Percentiles rank a stretch among this genome's conserved stretches.
These are phyloP conservation scores for Caenorhabditis brenneri DNA, from an alignment of 1,140 invertebrate genomes.

Conservation along the genomic window DNA sequence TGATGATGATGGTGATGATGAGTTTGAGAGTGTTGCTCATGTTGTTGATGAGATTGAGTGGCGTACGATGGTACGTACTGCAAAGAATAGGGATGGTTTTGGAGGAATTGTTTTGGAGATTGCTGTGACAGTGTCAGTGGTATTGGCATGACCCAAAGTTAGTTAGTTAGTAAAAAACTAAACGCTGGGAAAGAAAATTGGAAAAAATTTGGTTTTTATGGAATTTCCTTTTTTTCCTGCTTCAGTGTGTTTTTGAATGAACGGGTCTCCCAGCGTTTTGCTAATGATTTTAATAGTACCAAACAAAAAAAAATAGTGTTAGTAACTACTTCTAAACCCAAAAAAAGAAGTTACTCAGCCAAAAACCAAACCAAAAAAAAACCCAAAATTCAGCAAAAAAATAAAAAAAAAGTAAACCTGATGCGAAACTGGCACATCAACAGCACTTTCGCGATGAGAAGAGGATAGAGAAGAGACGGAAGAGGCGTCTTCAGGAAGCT, in stretches of 20 bases:
- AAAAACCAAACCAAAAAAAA: background rate
- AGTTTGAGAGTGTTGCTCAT: slow-evolving; percentile 31
- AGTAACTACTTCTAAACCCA: no score
- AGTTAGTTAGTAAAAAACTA: no score
- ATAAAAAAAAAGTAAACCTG: background rate
- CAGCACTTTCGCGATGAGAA: slow-evolving; percentile 23
- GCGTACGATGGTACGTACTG: slow-evolving; percentile 37
- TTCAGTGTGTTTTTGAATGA: no score
- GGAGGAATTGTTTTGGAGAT: background rate
- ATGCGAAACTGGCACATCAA: slow-evolving; percentile 19
- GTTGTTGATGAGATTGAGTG: slow-evolving; percentile 17
- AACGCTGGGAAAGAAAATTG: no score
- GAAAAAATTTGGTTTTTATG: no score
- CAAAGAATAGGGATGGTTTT: background rate
- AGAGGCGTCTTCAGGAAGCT: background rate
- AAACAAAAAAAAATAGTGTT: no score
- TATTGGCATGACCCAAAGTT: no score
- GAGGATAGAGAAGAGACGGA: slow-evolving; percentile 3
- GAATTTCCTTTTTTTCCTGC: no score
- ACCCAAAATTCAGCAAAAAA: background rate
- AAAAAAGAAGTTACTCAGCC: background rate
- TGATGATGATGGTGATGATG: slow-evolving; percentile 16
- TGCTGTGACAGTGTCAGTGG: no score
- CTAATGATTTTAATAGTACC: no score
- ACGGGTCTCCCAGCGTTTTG: no score